Evolutionary conservation across 1,140 invertebrate species (phyloP), one percentile per base, ranked within the genome.

Genomic region (Drosophila pallidifrons): DNA sequence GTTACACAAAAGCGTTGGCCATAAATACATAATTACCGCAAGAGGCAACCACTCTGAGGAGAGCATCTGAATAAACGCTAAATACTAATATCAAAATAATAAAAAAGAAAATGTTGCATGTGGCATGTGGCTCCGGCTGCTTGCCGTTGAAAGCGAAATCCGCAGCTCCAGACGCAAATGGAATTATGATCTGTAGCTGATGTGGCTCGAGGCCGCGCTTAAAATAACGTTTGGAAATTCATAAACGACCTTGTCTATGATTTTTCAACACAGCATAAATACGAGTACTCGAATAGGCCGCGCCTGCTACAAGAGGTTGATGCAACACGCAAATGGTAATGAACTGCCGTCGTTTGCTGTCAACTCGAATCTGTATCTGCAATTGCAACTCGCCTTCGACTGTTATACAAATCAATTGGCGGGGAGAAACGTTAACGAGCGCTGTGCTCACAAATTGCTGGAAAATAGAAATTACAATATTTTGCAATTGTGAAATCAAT

Each of bases 21-120:
- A 90, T 88, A 88, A 88, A 89, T 81, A 77, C 77, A 81, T 81
- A 89, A 89, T 89, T 85, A 81, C 78, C 80, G 15, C 76, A 60
- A 58, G 55, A 63, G 30, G 30, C 32, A 47, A 3, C 38, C 10
- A 3, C 38, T 25, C 20, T 32, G 54, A 57, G 54, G 15, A 57
- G 41, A 66, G 46, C 60, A 58, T 61, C 66, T 51, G 38, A 71
- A 76, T 71, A 38, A 41, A 38, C 49, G 57, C 60, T 38, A 73
- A 73, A 88, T 38, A 25, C 20, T 28, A 52, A 66, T 54, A 59
- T 52, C 6, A 41, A 66, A 59, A 76, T 68, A 67, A 46, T 25
- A 60, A 43, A 67, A 64, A 68, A 68, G 75, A 82, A 81, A 72
- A 71, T 77, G 77, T 87, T 88, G 82, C 82, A 87, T 87, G 80